Conservation (phyloP, 2,888 invertebrate genomes). For the Erpobdella octoculata region DNA sequence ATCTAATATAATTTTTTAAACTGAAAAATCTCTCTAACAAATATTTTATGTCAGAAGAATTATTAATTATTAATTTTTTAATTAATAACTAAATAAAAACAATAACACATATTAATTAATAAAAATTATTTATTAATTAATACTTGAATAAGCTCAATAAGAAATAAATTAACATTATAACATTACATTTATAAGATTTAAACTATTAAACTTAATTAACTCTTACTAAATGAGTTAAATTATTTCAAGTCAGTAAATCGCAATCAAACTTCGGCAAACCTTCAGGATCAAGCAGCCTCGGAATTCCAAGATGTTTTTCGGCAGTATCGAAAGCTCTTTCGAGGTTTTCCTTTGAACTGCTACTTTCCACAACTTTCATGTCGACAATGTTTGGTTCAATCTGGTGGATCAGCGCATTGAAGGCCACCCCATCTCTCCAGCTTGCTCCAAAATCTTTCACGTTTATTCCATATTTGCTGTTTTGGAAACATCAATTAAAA, state of each 20-base stretch:
- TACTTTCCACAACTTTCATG: conserved; percentile 69
- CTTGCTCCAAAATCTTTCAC: conserved; percentile 87
- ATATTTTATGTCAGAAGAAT: too few relatives aligned
- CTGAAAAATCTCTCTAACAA: too few relatives aligned
- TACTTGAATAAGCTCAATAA: too few relatives aligned
- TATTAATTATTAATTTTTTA: too few relatives aligned
- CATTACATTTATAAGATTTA: too few relatives aligned
- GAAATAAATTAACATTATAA: too few relatives aligned
- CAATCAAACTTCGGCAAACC: conserved; percentile 41
- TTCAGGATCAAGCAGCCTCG: conserved; percentile 82
- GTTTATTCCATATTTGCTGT: conserved; percentile 74
- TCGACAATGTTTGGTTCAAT: conserved; percentile 86
- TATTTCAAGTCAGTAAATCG: neutral
- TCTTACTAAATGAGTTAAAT: too few relatives aligned
- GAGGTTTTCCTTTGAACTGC: conserved; percentile 71
- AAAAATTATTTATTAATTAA: too few relatives aligned
- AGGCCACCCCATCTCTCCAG: conserved; percentile 91
- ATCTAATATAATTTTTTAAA: too few relatives aligned
- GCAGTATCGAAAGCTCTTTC: conserved; percentile 89
- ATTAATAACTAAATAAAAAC: too few relatives aligned
- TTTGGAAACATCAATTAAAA: neutral
- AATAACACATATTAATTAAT: too few relatives aligned
- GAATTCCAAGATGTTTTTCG: conserved; percentile 80
- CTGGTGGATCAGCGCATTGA: conserved; percentile 86
- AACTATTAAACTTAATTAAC: too few relatives aligned